Conservation (phyloP, 1,140 invertebrate genomes). For the Drosophila punjabiensis region DNA sequence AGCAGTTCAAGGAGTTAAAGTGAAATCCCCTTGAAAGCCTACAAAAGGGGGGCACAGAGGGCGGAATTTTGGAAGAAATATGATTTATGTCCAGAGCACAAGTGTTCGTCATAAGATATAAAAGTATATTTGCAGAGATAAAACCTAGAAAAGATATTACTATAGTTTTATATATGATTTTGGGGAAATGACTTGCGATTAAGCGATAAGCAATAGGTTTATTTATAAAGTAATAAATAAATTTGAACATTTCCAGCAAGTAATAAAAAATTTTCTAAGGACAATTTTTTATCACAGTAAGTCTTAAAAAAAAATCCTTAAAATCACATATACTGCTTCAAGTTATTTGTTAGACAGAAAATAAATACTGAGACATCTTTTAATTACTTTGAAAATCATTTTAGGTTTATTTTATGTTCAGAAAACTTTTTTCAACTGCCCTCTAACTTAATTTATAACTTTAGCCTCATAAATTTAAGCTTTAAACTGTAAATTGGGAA, state of each 20-base stretch:
- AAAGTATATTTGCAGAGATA: slow-evolving; percentile 1
- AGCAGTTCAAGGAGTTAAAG: slow-evolving; percentile 43
- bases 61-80: not conserved
- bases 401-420: not conserved
- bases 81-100: slow-evolving; percentile 25
- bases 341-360: not conserved
- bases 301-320: not conserved
- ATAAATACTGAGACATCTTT: not conserved
- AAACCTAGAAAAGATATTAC: not conserved
- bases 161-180: not conserved
- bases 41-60: not conserved
- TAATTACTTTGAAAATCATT: not conserved
- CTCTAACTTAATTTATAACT: not conserved
- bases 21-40: slow-evolving; percentile 17
- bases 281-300: not conserved
- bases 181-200: not conserved
- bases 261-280: not conserved
- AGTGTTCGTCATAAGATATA: slow-evolving; percentile 5
- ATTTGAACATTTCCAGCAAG: not conserved
- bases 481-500: not conserved
- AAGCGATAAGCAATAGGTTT: not conserved
- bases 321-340: not conserved
- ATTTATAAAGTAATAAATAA: not conserved
- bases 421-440: not conserved
- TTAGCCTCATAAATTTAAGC: too few species aligned